phyloP scores from a whole-genome alignment of 2,797 vertebrate genomes.

The Eulemur albifrons region DNA sequence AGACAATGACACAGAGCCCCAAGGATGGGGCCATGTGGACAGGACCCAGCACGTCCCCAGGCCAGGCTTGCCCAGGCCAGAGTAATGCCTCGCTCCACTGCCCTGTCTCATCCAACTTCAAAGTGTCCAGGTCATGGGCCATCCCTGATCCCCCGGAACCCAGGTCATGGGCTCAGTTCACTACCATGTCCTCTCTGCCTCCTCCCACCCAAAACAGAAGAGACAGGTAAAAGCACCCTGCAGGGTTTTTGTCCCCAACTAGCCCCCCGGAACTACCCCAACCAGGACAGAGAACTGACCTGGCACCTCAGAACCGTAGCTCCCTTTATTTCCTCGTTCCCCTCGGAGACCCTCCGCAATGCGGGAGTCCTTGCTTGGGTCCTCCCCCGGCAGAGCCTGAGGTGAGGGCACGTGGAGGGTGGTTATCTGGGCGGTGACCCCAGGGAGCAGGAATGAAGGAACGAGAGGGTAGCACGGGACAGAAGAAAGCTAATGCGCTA shows the following conservation, averaged over 20 bases:
- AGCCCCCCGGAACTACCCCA: neutral
- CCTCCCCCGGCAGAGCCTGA: neutral
- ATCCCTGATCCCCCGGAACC: neutral
- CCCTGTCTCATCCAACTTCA: neutral
- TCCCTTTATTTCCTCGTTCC: neutral
- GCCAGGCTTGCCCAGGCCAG: neutral
- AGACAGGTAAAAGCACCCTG: neutral
- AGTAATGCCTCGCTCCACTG: neutral
- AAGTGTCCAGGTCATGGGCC: neutral
- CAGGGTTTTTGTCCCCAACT: neutral
- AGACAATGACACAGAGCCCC: neutral
- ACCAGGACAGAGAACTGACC: neutral
- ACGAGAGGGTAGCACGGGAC: neutral
- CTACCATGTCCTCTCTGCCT: neutral
- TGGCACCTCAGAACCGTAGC: neutral
- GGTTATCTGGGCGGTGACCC: neutral
- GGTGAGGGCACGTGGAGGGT: neutral
- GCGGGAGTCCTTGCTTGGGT: neutral
- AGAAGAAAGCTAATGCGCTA: neutral
- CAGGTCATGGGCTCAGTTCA: neutral
- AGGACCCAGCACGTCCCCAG: accelerated
- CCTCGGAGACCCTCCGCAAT: neutral
- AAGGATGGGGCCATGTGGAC: accelerated
- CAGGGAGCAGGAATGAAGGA: neutral
- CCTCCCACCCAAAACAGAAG: neutral